These are phyloP conservation scores for Notamacropus eugenii DNA, from an alignment of 2,797 vertebrate genomes.

Conservation along the genomic window DNA sequence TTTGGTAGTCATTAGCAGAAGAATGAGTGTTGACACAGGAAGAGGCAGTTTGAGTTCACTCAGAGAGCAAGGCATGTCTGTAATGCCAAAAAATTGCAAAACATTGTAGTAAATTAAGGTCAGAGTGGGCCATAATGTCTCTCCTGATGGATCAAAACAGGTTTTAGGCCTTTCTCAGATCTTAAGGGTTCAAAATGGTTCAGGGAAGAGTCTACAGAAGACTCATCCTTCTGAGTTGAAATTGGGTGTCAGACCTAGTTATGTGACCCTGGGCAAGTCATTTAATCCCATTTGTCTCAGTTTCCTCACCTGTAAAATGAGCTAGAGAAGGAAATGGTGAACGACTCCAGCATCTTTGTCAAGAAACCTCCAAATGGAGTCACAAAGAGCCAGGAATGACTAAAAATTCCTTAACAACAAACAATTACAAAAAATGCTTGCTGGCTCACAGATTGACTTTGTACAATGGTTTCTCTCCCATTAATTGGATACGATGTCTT, in stretches of 20 bases:
- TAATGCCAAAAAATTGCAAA: too few relatives aligned
- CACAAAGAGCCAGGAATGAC: neutral
- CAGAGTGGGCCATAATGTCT: too few relatives aligned
- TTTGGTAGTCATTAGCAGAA: too few relatives aligned
- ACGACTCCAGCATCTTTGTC: neutral
- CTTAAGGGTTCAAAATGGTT: too few relatives aligned
- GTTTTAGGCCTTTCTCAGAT: too few relatives aligned
- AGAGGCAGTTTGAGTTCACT: too few relatives aligned
- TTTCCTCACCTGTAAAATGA: neutral
- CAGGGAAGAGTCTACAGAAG: too few relatives aligned
- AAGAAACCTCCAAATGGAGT: neutral
- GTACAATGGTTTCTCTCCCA: neutral
- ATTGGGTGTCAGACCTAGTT: neutral
- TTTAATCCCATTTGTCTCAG: neutral
- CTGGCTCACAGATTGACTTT: neutral
- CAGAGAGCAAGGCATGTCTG: too few relatives aligned
- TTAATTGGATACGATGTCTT: conserved; percentile 31
- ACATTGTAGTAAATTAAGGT: too few relatives aligned
- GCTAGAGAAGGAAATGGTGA: neutral
- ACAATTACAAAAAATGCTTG: neutral
- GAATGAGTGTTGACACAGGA: too few relatives aligned
- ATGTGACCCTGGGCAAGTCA: neutral
- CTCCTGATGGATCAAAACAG: too few relatives aligned
- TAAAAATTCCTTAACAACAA: neutral
- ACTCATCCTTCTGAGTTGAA: neutral